Percentiles rank a stretch among this genome's conserved stretches.
Evolutionary conservation across 2,113 vertebrate species (phyloP).

Genomic region (Dunckerocampus dactyliophorus): DNA sequence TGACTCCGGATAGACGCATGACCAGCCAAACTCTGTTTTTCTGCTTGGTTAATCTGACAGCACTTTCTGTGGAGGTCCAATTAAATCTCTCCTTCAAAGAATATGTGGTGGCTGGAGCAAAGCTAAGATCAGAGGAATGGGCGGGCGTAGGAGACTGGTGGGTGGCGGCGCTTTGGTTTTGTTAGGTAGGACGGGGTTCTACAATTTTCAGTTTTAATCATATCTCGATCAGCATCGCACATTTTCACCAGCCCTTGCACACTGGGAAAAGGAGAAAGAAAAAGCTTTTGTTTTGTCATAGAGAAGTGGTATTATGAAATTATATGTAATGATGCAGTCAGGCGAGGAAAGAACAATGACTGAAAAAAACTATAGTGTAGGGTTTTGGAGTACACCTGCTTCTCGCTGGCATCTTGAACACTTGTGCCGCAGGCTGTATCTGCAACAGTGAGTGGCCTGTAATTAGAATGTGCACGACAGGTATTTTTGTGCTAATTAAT

Average conservation of each 20-base stretch:
- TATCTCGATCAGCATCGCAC: constrained; percentile 58
- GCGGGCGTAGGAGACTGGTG: constrained; percentile 3
- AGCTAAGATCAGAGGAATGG: constrained; percentile 56
- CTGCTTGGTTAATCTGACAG: constrained; percentile 74
- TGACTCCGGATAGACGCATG: constrained; percentile 62
- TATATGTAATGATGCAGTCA: not conserved
- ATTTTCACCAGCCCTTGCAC: constrained; percentile 47
- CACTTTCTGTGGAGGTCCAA: constrained; percentile 74
- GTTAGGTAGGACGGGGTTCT: constrained; percentile 16
- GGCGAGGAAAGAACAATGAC: too few relatives aligned
- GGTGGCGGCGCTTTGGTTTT: not conserved
- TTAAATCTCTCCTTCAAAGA: constrained; percentile 74
- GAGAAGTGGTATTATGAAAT: constrained; percentile 22
- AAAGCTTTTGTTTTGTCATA: too few relatives aligned
- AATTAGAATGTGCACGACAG: constrained; percentile 50
- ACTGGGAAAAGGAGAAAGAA: constrained; percentile 18
- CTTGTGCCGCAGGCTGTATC: constrained; percentile 18
- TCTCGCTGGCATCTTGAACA: constrained; percentile 10
- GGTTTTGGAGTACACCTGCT: not conserved
- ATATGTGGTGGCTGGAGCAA: constrained; percentile 59
- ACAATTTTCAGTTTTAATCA: constrained; percentile 65
- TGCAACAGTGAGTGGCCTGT: constrained; percentile 35
- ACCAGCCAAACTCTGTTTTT: constrained; percentile 70
- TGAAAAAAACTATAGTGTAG: not conserved
- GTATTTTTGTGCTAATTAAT: constrained; percentile 61